Evolutionary conservation across 2,113 vertebrate species (phyloP), one percentile per base, ranked within the genome.

Genomic region (Calypte anna): DNA sequence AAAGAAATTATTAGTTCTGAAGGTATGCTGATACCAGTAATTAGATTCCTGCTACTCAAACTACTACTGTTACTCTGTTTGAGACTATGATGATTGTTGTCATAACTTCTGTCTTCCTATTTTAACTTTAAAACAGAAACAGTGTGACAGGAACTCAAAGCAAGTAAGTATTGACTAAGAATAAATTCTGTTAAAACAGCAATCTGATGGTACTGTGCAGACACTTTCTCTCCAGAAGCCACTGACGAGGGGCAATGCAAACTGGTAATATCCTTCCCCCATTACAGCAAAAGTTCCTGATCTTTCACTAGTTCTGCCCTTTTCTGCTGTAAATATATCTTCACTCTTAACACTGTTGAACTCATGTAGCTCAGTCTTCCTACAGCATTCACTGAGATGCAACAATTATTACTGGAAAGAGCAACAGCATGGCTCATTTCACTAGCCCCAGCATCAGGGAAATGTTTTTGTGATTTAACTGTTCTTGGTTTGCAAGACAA

Each of bases 111-210:
- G 7, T 66, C 23, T 88, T 82, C 83, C 31, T 90, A 31, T n/a
- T 91, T 31, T 80, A 63, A 55, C 73, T 69, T 84, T 57, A 88
- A 30, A 90, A 66, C 4, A 66, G 50, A n/a, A n/a, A 55, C 19
- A 33, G 20, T 44, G 4, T 73, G 74, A 91, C 80, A 93, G 76
- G 91, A 72, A 88, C 46, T 55, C 86, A 94, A 85, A 88, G 48
- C 43, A 92, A 82, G 28, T 63, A 82, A 69, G 23, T 36, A 55
- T 43, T 63, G 73, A 91, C 24, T 68, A 43, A 85, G 43, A 94
- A 93, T 36, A 77, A 38, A 25, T 86, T 93, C 50, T 83, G 58
- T 73, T 93, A 93, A 84, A 69, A 33, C 51, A 91, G 25, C 6
- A 59, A 74, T 79, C 59, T 66, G 44, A 87, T 54, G 85, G 59